These are phyloP conservation scores for Pitta sordida DNA, from an alignment of 2,113 vertebrate species.

Conservation along the genomic window DNA sequence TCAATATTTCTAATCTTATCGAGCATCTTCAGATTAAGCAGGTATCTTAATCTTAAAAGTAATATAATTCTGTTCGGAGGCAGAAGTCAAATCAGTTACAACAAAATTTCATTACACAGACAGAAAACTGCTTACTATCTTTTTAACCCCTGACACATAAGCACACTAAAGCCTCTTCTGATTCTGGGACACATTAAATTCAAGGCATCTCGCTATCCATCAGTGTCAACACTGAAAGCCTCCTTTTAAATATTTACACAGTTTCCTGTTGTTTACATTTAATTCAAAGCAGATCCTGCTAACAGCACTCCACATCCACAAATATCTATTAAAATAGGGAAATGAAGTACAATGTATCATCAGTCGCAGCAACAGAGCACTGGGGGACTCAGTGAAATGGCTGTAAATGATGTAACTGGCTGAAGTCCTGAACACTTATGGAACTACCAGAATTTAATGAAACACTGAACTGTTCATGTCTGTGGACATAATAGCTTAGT, in stretches of 20 bases:
- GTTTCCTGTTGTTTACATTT: not conserved
- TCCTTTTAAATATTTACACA: not conserved
- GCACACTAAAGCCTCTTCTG: not conserved
- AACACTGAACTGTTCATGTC: not conserved
- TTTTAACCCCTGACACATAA: not conserved
- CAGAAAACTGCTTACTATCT: not conserved
- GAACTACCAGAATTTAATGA: not conserved
- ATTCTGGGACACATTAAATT: not conserved
- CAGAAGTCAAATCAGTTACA: not conserved
- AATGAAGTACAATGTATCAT: not conserved
- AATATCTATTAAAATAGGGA: not conserved
- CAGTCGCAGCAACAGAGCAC: not conserved
- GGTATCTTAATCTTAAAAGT: not conserved
- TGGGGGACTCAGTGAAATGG: fast-evolving
- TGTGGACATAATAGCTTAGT: not conserved
- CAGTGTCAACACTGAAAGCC: fast-evolving
- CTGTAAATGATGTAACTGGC: not conserved
- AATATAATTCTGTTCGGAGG: not conserved
- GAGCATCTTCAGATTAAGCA: not conserved
- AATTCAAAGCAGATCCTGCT: not conserved
- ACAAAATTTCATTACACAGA: not conserved
- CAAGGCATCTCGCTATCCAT: not conserved
- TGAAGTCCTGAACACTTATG: fast-evolving
- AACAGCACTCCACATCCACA: not conserved
- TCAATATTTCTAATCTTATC: not conserved